These are phyloP conservation scores for Loriculus beryllinus DNA, from an alignment of 2,797 vertebrate species.

Conservation along the genomic window DNA sequence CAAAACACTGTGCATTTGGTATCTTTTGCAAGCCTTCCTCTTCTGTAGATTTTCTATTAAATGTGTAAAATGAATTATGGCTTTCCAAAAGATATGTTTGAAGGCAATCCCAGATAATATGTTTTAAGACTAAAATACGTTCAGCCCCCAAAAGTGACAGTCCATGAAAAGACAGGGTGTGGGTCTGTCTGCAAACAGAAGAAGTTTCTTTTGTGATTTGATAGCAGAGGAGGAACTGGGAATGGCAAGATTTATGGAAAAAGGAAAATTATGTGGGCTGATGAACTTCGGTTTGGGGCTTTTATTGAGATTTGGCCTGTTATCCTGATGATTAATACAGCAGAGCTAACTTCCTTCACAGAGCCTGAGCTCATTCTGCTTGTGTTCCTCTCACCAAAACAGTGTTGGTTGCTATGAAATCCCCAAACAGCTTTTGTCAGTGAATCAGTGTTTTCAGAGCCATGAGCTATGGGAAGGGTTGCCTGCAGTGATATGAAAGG, in stretches of 20 bases:
- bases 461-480: background rate
- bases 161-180: conserved; percentile 16
- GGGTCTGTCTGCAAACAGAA: conserved; percentile 19
- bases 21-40: background rate
- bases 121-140: background rate
- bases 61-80: background rate
- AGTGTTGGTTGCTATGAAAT: conserved; percentile 65
- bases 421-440: conserved; percentile 26
- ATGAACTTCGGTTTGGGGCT: conserved; percentile 23
- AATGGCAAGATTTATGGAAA: conserved; percentile 21
- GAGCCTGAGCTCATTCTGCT: conserved; percentile 48
- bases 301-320: background rate
- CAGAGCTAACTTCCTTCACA: conserved; percentile 18
- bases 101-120: background rate
- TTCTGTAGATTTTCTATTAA: background rate
- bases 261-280: conserved; percentile 46
- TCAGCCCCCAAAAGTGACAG: background rate
- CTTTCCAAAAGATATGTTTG: background rate
- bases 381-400: conserved; percentile 60
- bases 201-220: background rate
- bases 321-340: conserved; percentile 53
- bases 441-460: conserved; percentile 19
- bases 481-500: conserved; percentile 20
- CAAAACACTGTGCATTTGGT: background rate
- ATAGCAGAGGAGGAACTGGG: conserved; percentile 15